Base-by-base conservation (phyloP, 2,113 vertebrate species). In the Coptodon bakossiorum region DNA sequence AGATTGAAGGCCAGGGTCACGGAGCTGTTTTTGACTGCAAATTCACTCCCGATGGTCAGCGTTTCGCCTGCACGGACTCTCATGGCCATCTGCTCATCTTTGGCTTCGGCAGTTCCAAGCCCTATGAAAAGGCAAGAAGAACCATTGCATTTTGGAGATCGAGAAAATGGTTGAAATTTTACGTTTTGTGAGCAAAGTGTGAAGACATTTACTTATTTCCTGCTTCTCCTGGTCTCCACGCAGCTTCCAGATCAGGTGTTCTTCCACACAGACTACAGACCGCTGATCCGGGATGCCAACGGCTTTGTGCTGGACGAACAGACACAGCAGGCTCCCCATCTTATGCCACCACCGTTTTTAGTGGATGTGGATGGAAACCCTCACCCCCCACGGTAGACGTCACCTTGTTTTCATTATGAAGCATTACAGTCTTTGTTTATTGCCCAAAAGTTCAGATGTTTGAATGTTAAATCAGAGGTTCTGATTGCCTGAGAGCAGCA, bases 201-300 rank as follows among this genome's bases (percentile, higher is more conserved):
- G 27, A 81, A 57, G 66, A 17, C 4, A 6, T 29, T 29, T 56
- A 14, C 24, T 78, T 9, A 78, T 43, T 10, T 38, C 14, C 8
- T 38, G 4, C 34, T 73, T 68, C 17, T 63, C 43, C 52, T 85
- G 38, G 10, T 83, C 45, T 56, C 71, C 27, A 3, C 59, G 6
- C 91, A 99, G 99, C 98, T 99, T 95, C 99, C 99, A 83, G 98
- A 99, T 93, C 98, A 99, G 95, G 98, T 99, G 96, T 99, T 99
- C 95, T 99, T 99, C 95, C 99, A 99, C 93, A 99, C 99, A 10
- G 99, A 99, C 94, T 99, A 99, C 73, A 96, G 99, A 63, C 99
- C 99, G 0, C 96, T 99, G 92, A 98, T 99, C 92, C 95, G 98
- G 36, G 99, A 99, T 90, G 94, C 96, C 78, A 99, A 99, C 22